Base-by-base conservation (phyloP, 2,113 vertebrate genomes). In the Hiodon tergisus region DNA sequence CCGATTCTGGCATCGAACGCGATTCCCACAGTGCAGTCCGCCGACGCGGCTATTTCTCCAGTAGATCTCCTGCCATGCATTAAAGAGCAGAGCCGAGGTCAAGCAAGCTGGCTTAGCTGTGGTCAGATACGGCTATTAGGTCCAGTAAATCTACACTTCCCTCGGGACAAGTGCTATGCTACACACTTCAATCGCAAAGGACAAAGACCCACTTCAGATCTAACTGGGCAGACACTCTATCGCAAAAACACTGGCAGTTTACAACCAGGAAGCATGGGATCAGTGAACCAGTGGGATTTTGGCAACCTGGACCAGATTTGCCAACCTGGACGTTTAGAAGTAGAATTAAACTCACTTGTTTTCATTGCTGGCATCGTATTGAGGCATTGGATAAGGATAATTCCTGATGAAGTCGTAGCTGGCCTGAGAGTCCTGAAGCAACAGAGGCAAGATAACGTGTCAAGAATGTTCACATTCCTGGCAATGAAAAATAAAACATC, bases 61-160 rank as follows among this genome's bases (percentile, higher is more conserved):
- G 97, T 97, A 86, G 96, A 98, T 86, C 91, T 92, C 54, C 96
- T 99, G 86, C 97, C 97, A 69, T 98, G 97, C 90, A 97, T 99
- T 88, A 70, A 78, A 84, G 87, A 81, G 72, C 79, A 82, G 76
- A 80, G 71, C 79, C 81, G 80, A 83, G 82, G 76, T 81, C 79
- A 70, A 75, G 77, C 83, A 66, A 57, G 13, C 50, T 31, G 31
- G 31, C 31, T 31, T 31, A 31, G 31, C 31, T 31, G 31, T 31
- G 31, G 31, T 31, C 31, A 31, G 31, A 31, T 31, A 31, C 31
- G 31, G 31, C 31, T 31, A 31, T 31, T 31, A 31, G 31, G 31
- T 31, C 31, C 31, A 31, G 31, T 31, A 31, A 31, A 31, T 31
- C 31, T 31, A 31, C 31, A 31, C 31, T 31, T 31, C 31, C 31